Conservation (phyloP, 2,888 invertebrate species). For the Cantharis nigra region DNA sequence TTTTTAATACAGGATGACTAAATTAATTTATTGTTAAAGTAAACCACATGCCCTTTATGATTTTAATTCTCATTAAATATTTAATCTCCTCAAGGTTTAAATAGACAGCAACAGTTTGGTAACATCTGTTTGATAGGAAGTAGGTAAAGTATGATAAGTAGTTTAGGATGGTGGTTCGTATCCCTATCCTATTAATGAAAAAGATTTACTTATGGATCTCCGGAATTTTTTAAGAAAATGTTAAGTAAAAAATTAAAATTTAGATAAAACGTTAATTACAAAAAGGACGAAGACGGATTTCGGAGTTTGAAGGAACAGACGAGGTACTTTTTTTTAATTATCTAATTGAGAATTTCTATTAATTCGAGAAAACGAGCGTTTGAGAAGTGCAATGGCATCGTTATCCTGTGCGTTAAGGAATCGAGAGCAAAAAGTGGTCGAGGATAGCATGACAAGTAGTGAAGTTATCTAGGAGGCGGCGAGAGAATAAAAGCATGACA, state of each 20-base stretch:
- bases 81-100: constrained; percentile 12
- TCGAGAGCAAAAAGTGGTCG: constrained; percentile 8
- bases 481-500: constrained; percentile 37
- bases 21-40: not conserved
- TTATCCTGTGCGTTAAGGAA: not conserved
- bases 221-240: not conserved
- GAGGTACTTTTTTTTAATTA: not conserved
- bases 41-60: not conserved
- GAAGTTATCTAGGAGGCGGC: constrained; percentile 31
- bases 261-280: not conserved
- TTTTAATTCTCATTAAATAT: constrained; percentile 1
- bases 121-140: constrained; percentile 23
- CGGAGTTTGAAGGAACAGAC: not conserved
- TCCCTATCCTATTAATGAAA: not conserved
- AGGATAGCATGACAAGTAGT: constrained; percentile 21
- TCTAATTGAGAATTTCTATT: not conserved
- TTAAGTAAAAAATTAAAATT: not conserved
- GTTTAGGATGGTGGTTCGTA: not conserved
- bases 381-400: not conserved
- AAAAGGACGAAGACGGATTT: not conserved
- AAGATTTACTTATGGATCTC: not conserved
- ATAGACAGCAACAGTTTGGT: constrained; percentile 24
- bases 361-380: not conserved
- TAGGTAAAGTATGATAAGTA: constrained; percentile 22
- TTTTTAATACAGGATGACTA: not conserved